Evolutionary conservation across 2,113 vertebrate genomes (phyloP).

Genomic region (Condylura cristata): DNA sequence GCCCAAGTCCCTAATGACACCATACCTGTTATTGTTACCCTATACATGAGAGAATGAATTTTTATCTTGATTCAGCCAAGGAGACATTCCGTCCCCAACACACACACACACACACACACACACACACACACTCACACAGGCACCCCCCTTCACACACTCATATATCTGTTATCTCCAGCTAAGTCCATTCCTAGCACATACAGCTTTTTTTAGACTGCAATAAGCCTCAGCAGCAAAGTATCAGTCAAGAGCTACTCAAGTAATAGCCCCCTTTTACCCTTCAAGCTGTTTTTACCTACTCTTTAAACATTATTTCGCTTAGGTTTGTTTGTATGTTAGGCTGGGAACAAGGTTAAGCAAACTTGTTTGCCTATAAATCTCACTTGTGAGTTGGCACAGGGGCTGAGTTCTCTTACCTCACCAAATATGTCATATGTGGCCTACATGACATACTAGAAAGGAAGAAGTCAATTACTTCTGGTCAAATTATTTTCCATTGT

Average conservation of each 20-base stretch:
- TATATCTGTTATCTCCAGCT: neutral
- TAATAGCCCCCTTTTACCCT: neutral
- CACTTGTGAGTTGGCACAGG: rapidly evolving
- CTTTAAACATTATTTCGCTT: neutral
- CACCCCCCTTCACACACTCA: no score
- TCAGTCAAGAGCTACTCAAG: no score
- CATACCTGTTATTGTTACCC: neutral
- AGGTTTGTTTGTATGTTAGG: neutral
- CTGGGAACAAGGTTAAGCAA: neutral
- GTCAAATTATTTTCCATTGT: neutral
- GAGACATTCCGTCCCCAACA: no score
- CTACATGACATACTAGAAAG: neutral
- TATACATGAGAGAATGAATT: neutral
- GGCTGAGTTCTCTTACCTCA: neutral
- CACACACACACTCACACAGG: neutral
- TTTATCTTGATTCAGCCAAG: neutral
- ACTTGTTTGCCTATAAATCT: neutral
- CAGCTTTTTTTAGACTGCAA: neutral
- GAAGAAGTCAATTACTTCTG: neutral
- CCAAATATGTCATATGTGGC: neutral
- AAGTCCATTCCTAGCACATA: neutral
- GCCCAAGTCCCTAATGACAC: neutral
- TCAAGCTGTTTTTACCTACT: neutral
- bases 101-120: no score
- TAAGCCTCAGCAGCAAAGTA: neutral